A percentile compares a stretch with the other conserved stretches of the same genome.
These are phyloP conservation scores for Stegophylla sp. DNA, from an alignment of 2,888 invertebrate genomes.

Conservation along the genomic window DNA sequence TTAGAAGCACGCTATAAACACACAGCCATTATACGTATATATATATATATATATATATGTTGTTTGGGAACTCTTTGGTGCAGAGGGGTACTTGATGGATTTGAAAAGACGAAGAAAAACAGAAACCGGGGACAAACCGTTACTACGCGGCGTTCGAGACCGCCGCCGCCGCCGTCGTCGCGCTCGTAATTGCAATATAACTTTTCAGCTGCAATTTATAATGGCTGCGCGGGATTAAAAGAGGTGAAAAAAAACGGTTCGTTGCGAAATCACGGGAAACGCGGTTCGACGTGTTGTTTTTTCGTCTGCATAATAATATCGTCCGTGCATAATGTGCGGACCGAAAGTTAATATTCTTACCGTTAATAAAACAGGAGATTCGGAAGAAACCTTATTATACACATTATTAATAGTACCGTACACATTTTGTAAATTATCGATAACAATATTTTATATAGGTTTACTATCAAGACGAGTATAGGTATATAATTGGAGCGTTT, in stretches of 20 bases:
- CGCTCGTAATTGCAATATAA: neutral
- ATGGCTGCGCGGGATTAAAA: no score
- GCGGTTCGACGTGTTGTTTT: neutral
- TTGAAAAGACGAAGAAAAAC: neutral
- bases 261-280: slow-evolving; percentile 2
- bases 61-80: slow-evolving; percentile 2
- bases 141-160: no score
- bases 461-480: no score
- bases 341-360: neutral
- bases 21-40: no score
- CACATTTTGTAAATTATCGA: no score
- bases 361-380: no score
- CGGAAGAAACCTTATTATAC: neutral
- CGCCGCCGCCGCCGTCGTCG: no score
- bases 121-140: neutral
- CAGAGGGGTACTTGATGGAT: neutral
- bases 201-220: neutral
- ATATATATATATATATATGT: neutral
- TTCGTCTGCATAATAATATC: neutral
- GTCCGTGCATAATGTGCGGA: no score
- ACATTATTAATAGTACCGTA: no score
- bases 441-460: no score
- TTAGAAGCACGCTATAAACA: neutral
- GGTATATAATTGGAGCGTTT: no score
- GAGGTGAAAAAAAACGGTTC: neutral